Conservation (phyloP, 1,140 invertebrate genomes). For the Solenopsis fugax region DNA sequence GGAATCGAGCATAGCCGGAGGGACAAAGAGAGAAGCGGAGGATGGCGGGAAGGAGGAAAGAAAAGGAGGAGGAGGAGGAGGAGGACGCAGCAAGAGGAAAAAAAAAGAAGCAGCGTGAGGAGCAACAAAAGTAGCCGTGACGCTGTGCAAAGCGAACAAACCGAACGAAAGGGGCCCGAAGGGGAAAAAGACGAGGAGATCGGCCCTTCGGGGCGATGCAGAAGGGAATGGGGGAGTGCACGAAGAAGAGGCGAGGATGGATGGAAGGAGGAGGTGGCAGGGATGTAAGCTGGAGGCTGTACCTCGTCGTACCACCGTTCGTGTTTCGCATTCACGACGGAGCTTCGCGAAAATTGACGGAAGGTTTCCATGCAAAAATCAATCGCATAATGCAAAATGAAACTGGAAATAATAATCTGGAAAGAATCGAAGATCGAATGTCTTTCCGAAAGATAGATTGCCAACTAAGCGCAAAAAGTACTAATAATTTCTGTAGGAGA, state of each 20-base stretch:
- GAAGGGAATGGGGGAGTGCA: slow-evolving; percentile 71
- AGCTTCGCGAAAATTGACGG: slow-evolving; percentile 3
- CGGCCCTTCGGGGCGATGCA: slow-evolving; percentile 69
- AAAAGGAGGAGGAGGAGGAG: slow-evolving; percentile 54
- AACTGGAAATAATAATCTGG: slow-evolving; percentile 10
- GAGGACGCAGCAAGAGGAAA: slow-evolving; percentile 62
- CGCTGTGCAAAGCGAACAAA: slow-evolving; percentile 76
- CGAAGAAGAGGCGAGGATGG: slow-evolving; percentile 61
- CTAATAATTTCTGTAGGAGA: background rate
- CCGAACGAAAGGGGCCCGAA: slow-evolving; percentile 65
- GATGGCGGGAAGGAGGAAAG: slow-evolving; percentile 49
- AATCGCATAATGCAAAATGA: background rate
- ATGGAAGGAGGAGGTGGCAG: slow-evolving; percentile 64
- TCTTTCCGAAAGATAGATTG: background rate
- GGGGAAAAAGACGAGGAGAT: slow-evolving; percentile 76
- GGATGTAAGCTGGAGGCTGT: slow-evolving; percentile 71
- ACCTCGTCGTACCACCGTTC: slow-evolving; percentile 50
- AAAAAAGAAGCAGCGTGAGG: slow-evolving; percentile 71
- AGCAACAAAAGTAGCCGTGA: slow-evolving; percentile 81
- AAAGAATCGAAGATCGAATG: background rate
- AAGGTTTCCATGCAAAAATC: background rate
- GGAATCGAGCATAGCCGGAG: slow-evolving; percentile 32
- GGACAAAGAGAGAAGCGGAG: slow-evolving; percentile 39
- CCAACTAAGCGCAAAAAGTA: background rate
- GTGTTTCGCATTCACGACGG: slow-evolving; percentile 5